These are phyloP conservation scores for Orchesella cincta DNA, from an alignment of 1,140 invertebrate genomes.

Conservation along the genomic window DNA sequence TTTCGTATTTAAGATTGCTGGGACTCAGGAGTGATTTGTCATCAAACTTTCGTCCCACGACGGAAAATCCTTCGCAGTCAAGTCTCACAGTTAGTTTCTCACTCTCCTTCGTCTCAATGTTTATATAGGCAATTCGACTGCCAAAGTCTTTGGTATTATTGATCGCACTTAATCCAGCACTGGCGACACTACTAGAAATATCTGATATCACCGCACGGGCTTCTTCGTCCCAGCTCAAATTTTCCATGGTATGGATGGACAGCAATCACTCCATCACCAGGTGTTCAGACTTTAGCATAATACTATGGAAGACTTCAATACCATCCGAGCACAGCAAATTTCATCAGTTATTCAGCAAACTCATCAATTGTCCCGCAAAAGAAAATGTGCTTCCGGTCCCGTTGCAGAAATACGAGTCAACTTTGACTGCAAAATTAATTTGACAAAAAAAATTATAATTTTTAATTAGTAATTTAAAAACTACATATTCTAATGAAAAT, in stretches of 20 bases:
- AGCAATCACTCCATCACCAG: no score
- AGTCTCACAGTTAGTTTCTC: conserved; percentile 35
- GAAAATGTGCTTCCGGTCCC: no score
- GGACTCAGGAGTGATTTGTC: conserved; percentile 24
- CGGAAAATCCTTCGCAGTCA: conserved; percentile 34
- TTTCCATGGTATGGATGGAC: conserved; percentile 8
- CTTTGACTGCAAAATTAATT: no score
- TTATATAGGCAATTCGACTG: conserved; percentile 34
- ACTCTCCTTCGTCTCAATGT: conserved; percentile 45
- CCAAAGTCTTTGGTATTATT: conserved; percentile 1
- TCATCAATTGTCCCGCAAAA: no score
- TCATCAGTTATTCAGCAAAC: no score
- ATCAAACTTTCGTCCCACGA: conserved; percentile 45
- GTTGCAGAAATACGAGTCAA: no score
- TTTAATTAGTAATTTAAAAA: no score
- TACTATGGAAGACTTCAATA: no score
- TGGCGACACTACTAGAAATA: conserved; percentile 35
- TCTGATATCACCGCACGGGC: conserved; percentile 36
- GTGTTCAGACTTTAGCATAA: no score
- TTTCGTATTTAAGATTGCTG: conserved; percentile 65
- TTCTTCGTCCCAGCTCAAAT: conserved; percentile 40
- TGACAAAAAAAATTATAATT: no score
- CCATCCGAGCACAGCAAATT: no score
- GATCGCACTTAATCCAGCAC: background rate
- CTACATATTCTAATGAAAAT: no score